Percentiles rank a stretch among this genome's conserved stretches.
Conservation (phyloP, 2,797 vertebrate genomes). For the Bovichtus diacanthus region DNA sequence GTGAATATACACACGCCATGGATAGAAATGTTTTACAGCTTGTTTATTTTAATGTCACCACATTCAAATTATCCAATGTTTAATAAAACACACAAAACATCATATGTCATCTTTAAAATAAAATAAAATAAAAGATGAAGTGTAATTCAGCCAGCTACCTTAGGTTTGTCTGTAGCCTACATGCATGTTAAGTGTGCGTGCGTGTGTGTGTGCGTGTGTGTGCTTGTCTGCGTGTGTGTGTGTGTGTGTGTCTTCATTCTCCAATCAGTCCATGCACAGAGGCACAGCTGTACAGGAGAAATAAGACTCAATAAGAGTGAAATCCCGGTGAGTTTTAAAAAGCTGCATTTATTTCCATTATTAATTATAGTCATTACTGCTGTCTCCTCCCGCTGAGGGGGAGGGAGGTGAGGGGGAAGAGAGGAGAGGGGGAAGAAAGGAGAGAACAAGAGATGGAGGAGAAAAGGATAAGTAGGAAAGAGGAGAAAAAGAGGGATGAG, state of each 20-base stretch:
- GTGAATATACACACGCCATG: neutral
- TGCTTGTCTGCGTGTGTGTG: conserved; percentile 12
- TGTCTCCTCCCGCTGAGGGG: conserved; percentile 69
- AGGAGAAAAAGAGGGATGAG: neutral
- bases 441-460: neutral
- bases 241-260: neutral
- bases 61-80: neutral
- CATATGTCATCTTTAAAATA: neutral
- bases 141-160: neutral
- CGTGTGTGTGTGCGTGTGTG: neutral
- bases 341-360: conserved; percentile 84
- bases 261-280: conserved; percentile 58
- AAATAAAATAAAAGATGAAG: neutral
- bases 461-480: neutral
- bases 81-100: neutral
- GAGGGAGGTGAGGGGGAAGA: neutral
- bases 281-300: conserved; percentile 73
- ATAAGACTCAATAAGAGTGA: conserved; percentile 71
- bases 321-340: conserved; percentile 76
- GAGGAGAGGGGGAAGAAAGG: neutral
- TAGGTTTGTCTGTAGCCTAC: neutral
- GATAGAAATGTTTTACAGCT: neutral
- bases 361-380: conserved; percentile 85
- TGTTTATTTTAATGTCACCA: neutral
- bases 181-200: neutral